Evolutionary conservation across 2,888 invertebrate genomes (phyloP).

Genomic region (Pelosia muscerda): DNA sequence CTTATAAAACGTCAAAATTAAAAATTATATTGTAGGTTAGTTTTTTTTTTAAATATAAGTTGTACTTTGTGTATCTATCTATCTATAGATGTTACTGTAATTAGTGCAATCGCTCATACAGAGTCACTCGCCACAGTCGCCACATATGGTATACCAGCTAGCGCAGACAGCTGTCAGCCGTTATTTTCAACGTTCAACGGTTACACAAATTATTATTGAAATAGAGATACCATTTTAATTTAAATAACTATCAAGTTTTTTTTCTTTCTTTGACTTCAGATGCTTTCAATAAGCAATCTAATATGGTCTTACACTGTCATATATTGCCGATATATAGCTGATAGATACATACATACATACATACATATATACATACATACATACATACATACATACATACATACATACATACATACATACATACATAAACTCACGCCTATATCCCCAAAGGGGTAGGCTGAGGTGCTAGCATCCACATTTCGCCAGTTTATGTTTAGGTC

Average conservation of each 20-base stretch:
- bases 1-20: too few relatives aligned
- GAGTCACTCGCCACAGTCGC: conserved; percentile 27
- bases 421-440: too few relatives aligned
- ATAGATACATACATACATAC: too few relatives aligned
- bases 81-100: conserved; percentile 10
- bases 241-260: not conserved
- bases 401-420: too few relatives aligned
- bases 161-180: conserved; percentile 66
- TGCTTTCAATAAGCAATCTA: not conserved
- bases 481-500: too few relatives aligned
- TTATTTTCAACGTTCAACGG: conserved; percentile 52
- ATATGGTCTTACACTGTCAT: not conserved
- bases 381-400: too few relatives aligned
- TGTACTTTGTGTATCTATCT: not conserved
- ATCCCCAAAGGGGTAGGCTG: too few relatives aligned
- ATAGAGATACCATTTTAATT: conserved; percentile 39
- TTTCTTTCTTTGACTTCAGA: not conserved
- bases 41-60: too few relatives aligned
- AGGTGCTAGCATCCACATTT: too few relatives aligned
- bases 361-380: too few relatives aligned
- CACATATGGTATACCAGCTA: conserved; percentile 60
- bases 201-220: conserved; percentile 55
- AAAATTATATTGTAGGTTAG: too few relatives aligned
- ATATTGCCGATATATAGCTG: too few relatives aligned
- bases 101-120: conserved; percentile 8